Evolutionary conservation across 1,140 invertebrate species (phyloP).

Genomic region (Lordiphosa clarofinis): DNA sequence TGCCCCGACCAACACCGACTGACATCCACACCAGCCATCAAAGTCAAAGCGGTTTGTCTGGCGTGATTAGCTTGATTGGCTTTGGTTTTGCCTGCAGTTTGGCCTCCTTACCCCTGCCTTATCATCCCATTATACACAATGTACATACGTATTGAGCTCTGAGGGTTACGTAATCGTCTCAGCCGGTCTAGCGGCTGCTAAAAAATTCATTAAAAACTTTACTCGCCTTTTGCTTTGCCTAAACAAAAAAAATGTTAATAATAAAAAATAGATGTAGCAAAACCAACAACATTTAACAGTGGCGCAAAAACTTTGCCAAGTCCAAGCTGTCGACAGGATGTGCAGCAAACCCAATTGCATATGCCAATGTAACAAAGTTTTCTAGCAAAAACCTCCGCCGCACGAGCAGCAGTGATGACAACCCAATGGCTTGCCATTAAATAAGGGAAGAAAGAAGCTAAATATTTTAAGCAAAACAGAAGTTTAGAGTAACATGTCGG

Average conservation of each 20-base stretch:
- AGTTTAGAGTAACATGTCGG: too few species aligned
- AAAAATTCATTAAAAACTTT: conserved; percentile 77
- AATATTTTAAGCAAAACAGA: neutral
- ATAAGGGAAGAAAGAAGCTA: neutral
- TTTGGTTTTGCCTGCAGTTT: conserved; percentile 34
- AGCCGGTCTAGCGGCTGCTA: conserved; percentile 51
- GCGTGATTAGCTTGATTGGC: conserved; percentile 64
- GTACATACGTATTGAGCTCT: too few species aligned
- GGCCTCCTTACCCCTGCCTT: conserved; percentile 34
- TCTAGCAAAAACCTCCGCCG: conserved; percentile 44
- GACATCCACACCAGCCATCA: conserved; percentile 38
- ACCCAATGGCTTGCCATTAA: neutral
- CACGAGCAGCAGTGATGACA: conserved; percentile 26
- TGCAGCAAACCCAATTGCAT: conserved; percentile 75
- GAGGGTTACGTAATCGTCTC: conserved; percentile 45
- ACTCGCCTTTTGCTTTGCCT: conserved; percentile 23
- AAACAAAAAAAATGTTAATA: conserved; percentile 31
- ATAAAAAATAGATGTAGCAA: conserved; percentile 42
- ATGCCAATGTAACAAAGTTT: conserved; percentile 71
- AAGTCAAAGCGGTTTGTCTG: conserved; percentile 60
- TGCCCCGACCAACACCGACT: conserved; percentile 42
- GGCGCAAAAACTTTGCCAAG: conserved; percentile 63
- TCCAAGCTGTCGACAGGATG: conserved; percentile 75
- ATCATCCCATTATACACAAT: conserved; percentile 18
- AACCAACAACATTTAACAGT: conserved; percentile 65